phyloP scores from a whole-genome alignment of 2,797 vertebrate species.

The Chrosomus eos region DNA sequence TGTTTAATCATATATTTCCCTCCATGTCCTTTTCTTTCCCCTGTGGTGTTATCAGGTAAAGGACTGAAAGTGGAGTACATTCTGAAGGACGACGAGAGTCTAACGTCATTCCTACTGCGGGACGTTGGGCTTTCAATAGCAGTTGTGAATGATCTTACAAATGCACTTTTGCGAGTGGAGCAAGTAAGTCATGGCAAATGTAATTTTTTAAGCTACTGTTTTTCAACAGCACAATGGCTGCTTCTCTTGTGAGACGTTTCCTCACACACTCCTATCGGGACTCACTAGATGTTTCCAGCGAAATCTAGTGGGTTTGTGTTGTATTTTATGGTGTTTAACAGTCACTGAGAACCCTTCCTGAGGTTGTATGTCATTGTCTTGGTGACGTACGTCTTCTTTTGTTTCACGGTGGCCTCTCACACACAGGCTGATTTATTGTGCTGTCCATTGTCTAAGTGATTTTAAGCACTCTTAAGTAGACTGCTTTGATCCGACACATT shows the following conservation, averaged over 20 bases:
- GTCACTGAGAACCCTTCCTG: constrained; percentile 22
- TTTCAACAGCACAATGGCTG: constrained; percentile 3
- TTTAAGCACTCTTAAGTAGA: constrained; percentile 7
- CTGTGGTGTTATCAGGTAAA: constrained; percentile 74
- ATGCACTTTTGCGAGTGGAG: constrained; percentile 86
- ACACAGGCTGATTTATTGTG: background rate
- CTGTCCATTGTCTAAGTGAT: constrained; percentile 1
- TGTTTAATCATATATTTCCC: constrained; percentile 29
- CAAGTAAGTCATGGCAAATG: constrained; percentile 76
- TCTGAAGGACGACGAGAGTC: constrained; percentile 89
- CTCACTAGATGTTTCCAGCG: constrained; percentile 12
- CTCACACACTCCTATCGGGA: background rate
- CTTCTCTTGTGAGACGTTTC: background rate
- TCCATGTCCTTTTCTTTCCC: constrained; percentile 5
- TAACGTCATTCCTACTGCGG: constrained; percentile 85
- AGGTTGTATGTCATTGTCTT: constrained; percentile 29
- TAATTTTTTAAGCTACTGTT: background rate
- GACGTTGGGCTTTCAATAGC: constrained; percentile 79
- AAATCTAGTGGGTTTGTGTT: background rate
- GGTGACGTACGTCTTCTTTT: constrained; percentile 18
- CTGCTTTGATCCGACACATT: constrained; percentile 19
- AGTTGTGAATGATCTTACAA: constrained; percentile 85
- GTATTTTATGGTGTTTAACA: constrained; percentile 17
- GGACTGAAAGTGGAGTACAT: constrained; percentile 88
- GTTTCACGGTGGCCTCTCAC: constrained; percentile 8